Conservation (phyloP, 2,888 invertebrate genomes). For the Melipona beecheii region DNA sequence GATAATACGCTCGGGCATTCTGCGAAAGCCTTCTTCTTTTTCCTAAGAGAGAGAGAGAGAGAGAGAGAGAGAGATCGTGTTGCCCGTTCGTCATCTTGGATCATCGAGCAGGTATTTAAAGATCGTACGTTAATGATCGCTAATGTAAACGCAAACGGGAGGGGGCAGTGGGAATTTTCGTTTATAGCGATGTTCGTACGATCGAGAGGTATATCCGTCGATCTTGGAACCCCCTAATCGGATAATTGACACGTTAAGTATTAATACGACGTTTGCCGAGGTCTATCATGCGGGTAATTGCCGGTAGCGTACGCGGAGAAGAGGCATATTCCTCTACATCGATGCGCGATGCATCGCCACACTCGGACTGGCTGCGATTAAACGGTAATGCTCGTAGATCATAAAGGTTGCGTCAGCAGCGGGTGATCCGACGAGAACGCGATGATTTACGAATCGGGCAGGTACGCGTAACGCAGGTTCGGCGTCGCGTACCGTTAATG, state of each 20-base stretch:
- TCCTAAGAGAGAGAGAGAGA: constrained; percentile 36
- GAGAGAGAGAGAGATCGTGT: constrained; percentile 4
- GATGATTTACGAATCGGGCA: constrained; percentile 51
- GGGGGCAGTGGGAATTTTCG: background rate
- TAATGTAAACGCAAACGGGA: background rate
- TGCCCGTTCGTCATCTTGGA: background rate
- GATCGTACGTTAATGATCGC: constrained; percentile 14
- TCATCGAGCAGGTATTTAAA: background rate
- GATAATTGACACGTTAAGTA: constrained; percentile 55
- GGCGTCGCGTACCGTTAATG: constrained; percentile 1
- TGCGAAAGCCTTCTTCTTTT: background rate
- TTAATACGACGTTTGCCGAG: constrained; percentile 29
- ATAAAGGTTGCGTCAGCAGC: constrained; percentile 37
- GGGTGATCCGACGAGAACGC: constrained; percentile 7
- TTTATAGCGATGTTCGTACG: background rate
- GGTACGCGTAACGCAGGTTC: background rate
- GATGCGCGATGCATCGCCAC: constrained; percentile 10
- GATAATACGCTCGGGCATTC: constrained; percentile 11
- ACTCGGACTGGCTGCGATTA: constrained; percentile 37
- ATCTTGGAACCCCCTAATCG: background rate
- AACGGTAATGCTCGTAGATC: constrained; percentile 51
- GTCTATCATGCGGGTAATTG: constrained; percentile 30
- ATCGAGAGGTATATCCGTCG: background rate
- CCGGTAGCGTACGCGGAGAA: constrained; percentile 17
- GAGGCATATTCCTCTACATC: constrained; percentile 8